phyloP scores from a whole-genome alignment of 2,113 vertebrate species.

The Neopipo cinnamomea region DNA sequence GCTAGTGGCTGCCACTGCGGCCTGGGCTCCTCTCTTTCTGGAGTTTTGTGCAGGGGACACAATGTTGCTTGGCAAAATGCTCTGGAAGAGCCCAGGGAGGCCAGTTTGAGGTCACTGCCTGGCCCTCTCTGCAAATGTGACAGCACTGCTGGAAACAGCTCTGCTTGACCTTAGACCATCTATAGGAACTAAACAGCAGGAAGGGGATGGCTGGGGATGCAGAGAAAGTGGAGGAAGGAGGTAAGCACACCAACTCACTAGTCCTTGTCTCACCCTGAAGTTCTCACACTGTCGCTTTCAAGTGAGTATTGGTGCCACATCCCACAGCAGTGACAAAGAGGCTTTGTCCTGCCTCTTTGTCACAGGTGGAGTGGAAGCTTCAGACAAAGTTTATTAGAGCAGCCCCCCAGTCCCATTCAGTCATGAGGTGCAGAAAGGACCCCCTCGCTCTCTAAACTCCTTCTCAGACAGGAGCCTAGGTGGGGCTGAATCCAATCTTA shows the following conservation, averaged over 20 bases:
- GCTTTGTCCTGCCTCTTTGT: not conserved
- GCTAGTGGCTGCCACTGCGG: not conserved
- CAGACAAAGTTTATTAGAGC: too few relatives aligned
- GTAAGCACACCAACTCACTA: not conserved
- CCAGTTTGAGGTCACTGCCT: not conserved
- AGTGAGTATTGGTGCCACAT: rapidly evolving
- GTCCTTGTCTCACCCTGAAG: not conserved
- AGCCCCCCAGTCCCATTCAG: too few relatives aligned
- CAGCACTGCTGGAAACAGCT: not conserved
- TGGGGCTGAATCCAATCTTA: too few relatives aligned
- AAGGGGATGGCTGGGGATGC: not conserved
- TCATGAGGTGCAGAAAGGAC: too few relatives aligned
- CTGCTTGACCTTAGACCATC: not conserved
- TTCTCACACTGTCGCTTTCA: not conserved
- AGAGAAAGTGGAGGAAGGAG: not conserved
- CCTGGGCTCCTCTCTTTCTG: not conserved
- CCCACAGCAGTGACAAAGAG: not conserved
- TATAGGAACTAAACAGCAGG: not conserved
- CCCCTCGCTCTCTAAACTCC: too few relatives aligned
- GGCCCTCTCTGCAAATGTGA: not conserved
- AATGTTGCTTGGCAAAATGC: not conserved
- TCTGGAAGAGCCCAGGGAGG: not conserved
- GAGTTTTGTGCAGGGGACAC: rapidly evolving
- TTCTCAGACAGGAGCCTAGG: too few relatives aligned
- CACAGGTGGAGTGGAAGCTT: too few relatives aligned